Percentiles rank a stretch among this genome's conserved stretches.
Conservation (phyloP, 1,140 invertebrate species). For the Oreohelix idahoensis region DNA sequence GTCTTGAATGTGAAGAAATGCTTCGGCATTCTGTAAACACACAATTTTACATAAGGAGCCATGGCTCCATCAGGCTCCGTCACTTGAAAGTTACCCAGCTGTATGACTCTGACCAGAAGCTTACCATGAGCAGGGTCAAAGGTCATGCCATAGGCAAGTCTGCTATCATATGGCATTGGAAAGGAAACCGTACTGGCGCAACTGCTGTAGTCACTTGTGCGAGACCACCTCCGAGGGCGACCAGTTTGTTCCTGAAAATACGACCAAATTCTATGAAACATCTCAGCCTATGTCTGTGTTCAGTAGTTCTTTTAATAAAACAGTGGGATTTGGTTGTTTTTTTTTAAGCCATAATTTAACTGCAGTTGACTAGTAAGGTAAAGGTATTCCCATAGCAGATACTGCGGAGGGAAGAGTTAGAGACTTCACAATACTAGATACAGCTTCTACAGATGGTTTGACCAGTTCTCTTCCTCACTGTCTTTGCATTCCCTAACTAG, state of each 20-base stretch:
- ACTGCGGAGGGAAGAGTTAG: too few relatives aligned
- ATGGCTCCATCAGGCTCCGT: slow-evolving; percentile 46
- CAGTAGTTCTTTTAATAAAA: too few relatives aligned
- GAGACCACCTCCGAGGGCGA: slow-evolving; percentile 3
- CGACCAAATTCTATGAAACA: too few relatives aligned
- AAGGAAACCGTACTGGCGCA: slow-evolving; percentile 27
- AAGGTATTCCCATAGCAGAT: too few relatives aligned
- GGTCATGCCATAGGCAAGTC: slow-evolving; percentile 45
- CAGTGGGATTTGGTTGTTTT: too few relatives aligned
- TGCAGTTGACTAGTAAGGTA: too few relatives aligned
- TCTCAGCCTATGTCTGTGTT: too few relatives aligned
- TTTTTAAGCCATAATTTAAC: too few relatives aligned
- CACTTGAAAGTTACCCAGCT: slow-evolving; percentile 46
- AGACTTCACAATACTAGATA: too few relatives aligned
- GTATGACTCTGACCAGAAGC: slow-evolving; percentile 50
- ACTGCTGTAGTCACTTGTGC: slow-evolving; percentile 41
- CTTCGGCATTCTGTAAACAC: slow-evolving; percentile 51
- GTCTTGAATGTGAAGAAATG: slow-evolving; percentile 49
- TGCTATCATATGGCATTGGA: background rate
- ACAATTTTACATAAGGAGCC: slow-evolving; percentile 55
- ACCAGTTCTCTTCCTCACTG: too few relatives aligned
- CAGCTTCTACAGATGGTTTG: too few relatives aligned
- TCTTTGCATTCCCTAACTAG: too few relatives aligned
- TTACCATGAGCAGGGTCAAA: slow-evolving; percentile 50
- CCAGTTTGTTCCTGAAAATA: background rate